A percentile compares a stretch with the other conserved stretches of the same genome.
These are phyloP conservation scores for Podarcis cretensis DNA, from an alignment of 2,113 vertebrate species.

Conservation along the genomic window DNA sequence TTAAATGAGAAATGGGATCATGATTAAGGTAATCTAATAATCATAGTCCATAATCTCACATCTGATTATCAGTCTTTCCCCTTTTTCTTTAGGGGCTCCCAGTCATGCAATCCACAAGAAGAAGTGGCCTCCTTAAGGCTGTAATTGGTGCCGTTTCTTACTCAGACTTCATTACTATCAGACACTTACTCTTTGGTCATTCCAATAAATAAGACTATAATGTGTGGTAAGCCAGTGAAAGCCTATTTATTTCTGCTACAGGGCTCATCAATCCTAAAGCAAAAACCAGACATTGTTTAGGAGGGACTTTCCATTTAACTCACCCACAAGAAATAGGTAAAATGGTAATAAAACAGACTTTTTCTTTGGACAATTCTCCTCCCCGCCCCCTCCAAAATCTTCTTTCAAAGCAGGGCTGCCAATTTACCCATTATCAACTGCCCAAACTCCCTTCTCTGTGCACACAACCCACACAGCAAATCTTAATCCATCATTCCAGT, in stretches of 20 bases:
- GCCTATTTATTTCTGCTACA: conserved; percentile 8
- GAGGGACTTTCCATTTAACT: conserved; percentile 11
- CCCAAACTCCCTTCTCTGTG: background rate
- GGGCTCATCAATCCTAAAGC: conserved; percentile 15
- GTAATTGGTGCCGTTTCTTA: conserved; percentile 2
- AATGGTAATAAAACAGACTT: background rate
- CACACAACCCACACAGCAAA: background rate
- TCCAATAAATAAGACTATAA: conserved; percentile 34
- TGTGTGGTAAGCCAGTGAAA: background rate
- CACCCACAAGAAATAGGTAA: background rate
- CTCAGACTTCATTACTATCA: background rate
- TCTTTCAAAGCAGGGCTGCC: background rate
- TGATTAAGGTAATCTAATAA: background rate
- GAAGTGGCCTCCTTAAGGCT: background rate
- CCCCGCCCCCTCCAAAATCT: background rate
- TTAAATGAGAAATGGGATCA: conserved; percentile 27
- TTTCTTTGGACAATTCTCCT: background rate
- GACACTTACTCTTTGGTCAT: conserved; percentile 16
- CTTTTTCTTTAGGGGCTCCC: background rate
- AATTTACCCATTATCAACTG: too few relatives aligned
- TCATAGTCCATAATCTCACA: background rate
- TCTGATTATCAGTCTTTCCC: background rate
- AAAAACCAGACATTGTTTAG: conserved; percentile 17
- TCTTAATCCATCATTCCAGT: background rate
- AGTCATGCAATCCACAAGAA: conserved; percentile 26